phyloP scores from a whole-genome alignment of 2,797 vertebrate species.

The Fistularia commersonii region DNA sequence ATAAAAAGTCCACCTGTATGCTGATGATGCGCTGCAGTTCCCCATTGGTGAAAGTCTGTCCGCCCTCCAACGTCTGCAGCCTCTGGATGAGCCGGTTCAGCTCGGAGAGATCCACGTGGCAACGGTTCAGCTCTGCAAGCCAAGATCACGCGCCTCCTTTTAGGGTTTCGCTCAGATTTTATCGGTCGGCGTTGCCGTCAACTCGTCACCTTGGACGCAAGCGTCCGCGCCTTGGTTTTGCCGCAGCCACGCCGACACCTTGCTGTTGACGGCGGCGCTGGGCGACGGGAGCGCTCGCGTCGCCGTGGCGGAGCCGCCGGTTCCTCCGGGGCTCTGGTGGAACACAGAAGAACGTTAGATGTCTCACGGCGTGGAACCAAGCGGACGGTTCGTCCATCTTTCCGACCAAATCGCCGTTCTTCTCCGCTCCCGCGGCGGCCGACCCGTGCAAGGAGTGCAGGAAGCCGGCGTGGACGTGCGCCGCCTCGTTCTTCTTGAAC shows the following conservation, averaged over 20 bases:
- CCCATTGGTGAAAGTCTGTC: conserved; percentile 76
- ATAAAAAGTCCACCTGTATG: conserved; percentile 76
- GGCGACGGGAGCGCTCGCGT: conserved; percentile 62
- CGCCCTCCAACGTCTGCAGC: conserved; percentile 81
- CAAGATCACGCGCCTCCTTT: neutral
- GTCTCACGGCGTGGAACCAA: too few species aligned
- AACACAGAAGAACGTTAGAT: too few species aligned
- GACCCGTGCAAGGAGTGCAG: conserved; percentile 37
- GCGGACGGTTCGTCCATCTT: too few species aligned
- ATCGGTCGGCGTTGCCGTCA: too few species aligned
- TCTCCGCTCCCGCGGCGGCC: conserved; percentile 32
- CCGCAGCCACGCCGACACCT: conserved; percentile 88
- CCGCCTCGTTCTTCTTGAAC: conserved; percentile 75
- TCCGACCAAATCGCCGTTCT: conserved; percentile 67
- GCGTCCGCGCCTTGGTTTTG: conserved; percentile 79
- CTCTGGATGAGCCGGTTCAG: conserved; percentile 82
- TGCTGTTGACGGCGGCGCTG: conserved; percentile 72
- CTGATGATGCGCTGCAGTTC: conserved; percentile 80
- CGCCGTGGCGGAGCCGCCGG: conserved; percentile 36
- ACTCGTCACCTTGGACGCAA: conserved; percentile 79
- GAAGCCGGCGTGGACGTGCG: conserved; percentile 56
- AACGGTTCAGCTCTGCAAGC: conserved; percentile 81
- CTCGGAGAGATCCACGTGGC: conserved; percentile 85
- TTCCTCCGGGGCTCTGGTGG: conserved; percentile 39
- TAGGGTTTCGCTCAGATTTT: too few species aligned